A percentile compares a stretch with the other conserved stretches of the same genome.
Evolutionary conservation across 1,140 invertebrate species (phyloP).

Genomic region (Neotoxoptera formosana): DNA sequence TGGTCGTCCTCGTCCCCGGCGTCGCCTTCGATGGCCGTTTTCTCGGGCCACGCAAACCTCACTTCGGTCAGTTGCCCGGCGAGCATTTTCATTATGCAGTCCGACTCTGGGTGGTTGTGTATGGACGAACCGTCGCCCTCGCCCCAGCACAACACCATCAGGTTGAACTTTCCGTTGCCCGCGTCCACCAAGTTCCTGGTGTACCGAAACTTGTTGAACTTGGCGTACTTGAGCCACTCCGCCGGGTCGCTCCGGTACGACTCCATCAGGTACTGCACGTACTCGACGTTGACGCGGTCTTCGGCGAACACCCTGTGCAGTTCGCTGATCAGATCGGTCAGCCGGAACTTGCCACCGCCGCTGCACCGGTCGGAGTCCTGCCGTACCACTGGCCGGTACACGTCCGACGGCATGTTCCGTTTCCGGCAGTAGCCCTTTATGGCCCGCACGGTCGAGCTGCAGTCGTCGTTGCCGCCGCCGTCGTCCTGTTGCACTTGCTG

Average conservation of each 20-base stretch:
- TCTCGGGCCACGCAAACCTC: constrained; percentile 76
- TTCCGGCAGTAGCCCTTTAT: constrained; percentile 37
- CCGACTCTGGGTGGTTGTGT: constrained; percentile 94
- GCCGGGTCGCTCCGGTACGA: constrained; percentile 85
- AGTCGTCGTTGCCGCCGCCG: neutral
- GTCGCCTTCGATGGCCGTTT: constrained; percentile 60
- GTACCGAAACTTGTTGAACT: constrained; percentile 94
- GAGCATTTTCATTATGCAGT: constrained; percentile 96
- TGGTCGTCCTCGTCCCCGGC: constrained; percentile 62
- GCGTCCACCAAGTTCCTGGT: constrained; percentile 92
- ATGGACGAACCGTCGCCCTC: constrained; percentile 94
- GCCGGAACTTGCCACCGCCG: constrained; percentile 20
- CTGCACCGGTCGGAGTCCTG: neutral
- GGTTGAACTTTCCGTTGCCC: constrained; percentile 97
- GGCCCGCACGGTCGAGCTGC: neutral
- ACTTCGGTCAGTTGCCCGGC: constrained; percentile 66
- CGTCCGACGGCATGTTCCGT: constrained; percentile 23
- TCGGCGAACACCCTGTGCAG: constrained; percentile 62
- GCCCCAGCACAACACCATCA: constrained; percentile 97
- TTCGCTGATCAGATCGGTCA: constrained; percentile 59
- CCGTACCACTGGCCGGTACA: constrained; percentile 8
- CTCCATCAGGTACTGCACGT: constrained; percentile 83
- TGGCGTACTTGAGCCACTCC: constrained; percentile 95
- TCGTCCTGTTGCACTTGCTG: neutral
- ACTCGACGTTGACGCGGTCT: constrained; percentile 86